phyloP scores from a whole-genome alignment of 2,797 vertebrate genomes.

The Allobates femoralis region DNA sequence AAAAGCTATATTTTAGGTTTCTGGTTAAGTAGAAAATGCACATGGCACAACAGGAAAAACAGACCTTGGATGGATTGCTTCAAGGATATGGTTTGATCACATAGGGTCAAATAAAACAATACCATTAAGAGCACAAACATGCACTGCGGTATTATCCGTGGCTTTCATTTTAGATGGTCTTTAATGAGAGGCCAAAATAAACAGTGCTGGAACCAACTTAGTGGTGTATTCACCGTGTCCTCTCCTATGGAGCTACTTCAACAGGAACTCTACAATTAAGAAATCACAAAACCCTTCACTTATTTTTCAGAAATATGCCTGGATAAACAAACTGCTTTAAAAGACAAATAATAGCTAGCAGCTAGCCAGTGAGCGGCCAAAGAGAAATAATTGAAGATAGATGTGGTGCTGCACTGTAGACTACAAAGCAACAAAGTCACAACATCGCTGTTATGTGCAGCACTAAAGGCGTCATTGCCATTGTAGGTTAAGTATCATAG shows the following conservation, averaged over 20 bases:
- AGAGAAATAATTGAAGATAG: neutral
- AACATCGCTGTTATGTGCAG: neutral
- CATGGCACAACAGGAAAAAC: neutral
- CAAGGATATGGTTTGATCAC: neutral
- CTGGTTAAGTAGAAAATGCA: neutral
- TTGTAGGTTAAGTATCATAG: neutral
- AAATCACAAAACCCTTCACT: constrained; percentile 10
- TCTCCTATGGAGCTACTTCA: neutral
- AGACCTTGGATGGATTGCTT: neutral
- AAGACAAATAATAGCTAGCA: constrained; percentile 22
- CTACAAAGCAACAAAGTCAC: neutral
- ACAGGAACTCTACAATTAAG: constrained; percentile 10
- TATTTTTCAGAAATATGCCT: neutral
- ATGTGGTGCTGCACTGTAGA: neutral
- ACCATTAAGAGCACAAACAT: constrained; percentile 32
- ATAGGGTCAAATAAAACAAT: constrained; percentile 31
- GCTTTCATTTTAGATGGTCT: constrained; percentile 23
- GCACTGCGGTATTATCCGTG: constrained; percentile 5
- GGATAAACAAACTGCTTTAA: neutral
- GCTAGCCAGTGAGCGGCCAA: neutral
- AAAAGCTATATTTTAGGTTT: neutral
- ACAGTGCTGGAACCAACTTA: neutral
- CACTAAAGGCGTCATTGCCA: neutral
- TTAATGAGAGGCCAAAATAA: constrained; percentile 31
- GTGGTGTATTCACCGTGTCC: neutral